Percentiles rank a stretch among this genome's conserved stretches.
Conservation (phyloP, 2,888 invertebrate genomes). For the Orgyia antiqua region DNA sequence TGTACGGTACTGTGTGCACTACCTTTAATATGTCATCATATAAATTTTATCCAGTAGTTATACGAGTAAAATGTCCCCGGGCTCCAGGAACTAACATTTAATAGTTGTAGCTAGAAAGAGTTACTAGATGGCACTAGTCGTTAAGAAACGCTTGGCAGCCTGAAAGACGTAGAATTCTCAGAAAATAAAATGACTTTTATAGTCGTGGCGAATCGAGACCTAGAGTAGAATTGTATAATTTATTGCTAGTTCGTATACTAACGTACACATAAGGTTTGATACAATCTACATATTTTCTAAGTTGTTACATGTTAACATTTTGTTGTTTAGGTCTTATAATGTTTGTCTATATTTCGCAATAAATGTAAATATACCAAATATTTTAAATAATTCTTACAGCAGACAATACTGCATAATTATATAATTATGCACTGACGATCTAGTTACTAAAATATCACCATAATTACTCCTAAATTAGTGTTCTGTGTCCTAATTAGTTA, state of each 20-base stretch:
- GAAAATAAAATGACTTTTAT: conserved; percentile 14
- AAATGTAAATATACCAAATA: no score
- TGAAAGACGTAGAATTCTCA: conserved; percentile 17
- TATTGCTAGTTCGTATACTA: neutral
- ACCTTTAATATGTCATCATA: conserved; percentile 31
- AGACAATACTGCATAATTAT: no score
- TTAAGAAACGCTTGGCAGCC: conserved; percentile 18
- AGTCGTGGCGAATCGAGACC: conserved; percentile 15
- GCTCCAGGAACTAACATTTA: conserved; percentile 17
- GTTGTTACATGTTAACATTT: no score
- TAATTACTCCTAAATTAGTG: no score
- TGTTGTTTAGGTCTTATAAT: no score
- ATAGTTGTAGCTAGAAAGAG: no score
- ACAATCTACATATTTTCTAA: no score
- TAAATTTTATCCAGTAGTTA: conserved; percentile 26
- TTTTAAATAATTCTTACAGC: no score
- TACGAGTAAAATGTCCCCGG: conserved; percentile 7
- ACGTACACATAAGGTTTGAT: conserved; percentile 6
- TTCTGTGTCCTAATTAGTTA: no score
- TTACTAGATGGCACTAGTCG: conserved; percentile 31
- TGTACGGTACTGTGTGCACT: conserved; percentile 12
- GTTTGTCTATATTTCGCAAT: no score
- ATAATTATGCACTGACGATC: no score
- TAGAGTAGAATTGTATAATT: conserved; percentile 7
- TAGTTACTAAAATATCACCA: no score